Percentiles rank a stretch among this genome's conserved stretches.
Conservation (phyloP, 92 coral and sea anemone species). For the Epizoanthus ramosus region DNA sequence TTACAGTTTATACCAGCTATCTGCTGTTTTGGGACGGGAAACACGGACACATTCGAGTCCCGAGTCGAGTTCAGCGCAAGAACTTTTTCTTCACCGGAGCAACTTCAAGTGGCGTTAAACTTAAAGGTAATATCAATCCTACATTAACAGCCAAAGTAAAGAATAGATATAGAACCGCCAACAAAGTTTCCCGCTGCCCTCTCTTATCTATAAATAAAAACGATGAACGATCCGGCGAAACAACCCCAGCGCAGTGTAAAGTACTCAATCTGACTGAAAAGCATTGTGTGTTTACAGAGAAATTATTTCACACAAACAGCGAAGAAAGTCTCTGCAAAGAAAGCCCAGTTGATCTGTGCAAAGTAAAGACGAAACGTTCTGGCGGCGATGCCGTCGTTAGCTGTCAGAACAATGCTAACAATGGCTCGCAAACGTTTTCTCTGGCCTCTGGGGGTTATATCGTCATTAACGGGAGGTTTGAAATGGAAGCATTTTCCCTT, state of each 20-base stretch:
- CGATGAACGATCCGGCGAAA: background rate
- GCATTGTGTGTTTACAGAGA: constrained; percentile 35
- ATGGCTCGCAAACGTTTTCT: constrained; percentile 42
- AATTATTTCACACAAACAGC: constrained; percentile 30
- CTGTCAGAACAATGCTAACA: constrained; percentile 57
- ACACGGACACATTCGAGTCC: background rate
- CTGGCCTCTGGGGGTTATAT: constrained; percentile 52
- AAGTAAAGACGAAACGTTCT: constrained; percentile 14
- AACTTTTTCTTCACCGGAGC: too few relatives aligned
- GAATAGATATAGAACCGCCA: background rate
- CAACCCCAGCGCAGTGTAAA: constrained; percentile 23
- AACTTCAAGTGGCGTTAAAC: background rate
- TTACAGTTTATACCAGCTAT: background rate
- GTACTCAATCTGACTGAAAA: constrained; percentile 42
- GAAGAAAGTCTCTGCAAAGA: constrained; percentile 17
- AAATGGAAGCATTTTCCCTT: constrained; percentile 47
- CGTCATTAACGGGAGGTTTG: constrained; percentile 46
- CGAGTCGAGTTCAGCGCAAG: too few relatives aligned
- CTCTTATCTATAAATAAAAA: constrained; percentile 3
- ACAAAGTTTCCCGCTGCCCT: constrained; percentile 30
- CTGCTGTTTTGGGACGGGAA: background rate
- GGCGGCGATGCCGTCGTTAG: constrained; percentile 6
- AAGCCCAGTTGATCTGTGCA: constrained; percentile 38
- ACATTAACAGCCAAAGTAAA: too few relatives aligned
- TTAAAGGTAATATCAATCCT: background rate